These are phyloP conservation scores for Donacobius atricapilla DNA, from an alignment of 2,113 vertebrate species.

Conservation along the genomic window DNA sequence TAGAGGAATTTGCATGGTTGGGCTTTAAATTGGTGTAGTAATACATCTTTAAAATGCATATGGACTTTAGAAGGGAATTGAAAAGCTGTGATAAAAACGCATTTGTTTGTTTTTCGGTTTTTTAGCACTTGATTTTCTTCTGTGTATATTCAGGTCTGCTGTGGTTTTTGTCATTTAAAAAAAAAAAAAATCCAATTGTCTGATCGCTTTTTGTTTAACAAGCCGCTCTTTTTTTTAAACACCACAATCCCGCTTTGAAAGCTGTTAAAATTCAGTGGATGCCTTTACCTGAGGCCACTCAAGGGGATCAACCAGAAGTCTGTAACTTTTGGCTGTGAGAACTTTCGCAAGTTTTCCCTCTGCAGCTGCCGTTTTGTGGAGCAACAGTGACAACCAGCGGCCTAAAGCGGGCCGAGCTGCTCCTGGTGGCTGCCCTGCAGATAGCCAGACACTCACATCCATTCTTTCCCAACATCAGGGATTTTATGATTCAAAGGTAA, in stretches of 20 bases:
- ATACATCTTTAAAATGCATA: not conserved
- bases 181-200: not conserved
- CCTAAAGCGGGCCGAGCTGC: not conserved
- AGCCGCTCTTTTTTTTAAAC: not conserved
- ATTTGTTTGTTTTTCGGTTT: not conserved
- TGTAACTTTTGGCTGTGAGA: not conserved
- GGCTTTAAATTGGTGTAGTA: not conserved
- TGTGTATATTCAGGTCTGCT: not conserved
- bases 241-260: not conserved
- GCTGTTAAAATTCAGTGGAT: not conserved
- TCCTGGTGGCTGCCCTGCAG: not conserved
- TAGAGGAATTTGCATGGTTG: not conserved
- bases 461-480: not conserved
- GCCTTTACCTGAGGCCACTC: not conserved
- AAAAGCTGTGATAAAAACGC: not conserved
- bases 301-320: not conserved
- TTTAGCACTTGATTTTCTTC: not conserved
- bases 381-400: constrained; percentile 81
- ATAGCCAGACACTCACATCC: not conserved
- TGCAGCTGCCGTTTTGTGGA: constrained; percentile 36
- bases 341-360: not conserved
- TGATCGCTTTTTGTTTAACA: not conserved
- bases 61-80: not conserved
- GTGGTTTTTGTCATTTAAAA: not conserved
- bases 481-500: not conserved